phyloP scores from a whole-genome alignment of 2,888 invertebrate genomes.

The Tiliacea citrago region DNA sequence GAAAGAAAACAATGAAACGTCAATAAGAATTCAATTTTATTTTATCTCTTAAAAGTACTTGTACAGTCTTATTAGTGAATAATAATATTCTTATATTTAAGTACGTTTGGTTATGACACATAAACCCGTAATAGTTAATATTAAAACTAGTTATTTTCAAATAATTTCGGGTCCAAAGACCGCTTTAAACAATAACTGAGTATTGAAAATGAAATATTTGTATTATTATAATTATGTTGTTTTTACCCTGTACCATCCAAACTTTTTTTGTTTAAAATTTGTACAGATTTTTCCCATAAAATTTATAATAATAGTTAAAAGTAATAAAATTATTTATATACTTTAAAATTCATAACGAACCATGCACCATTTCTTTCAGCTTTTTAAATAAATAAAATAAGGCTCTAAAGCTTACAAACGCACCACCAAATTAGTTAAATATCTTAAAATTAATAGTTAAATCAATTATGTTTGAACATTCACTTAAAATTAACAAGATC shows the following conservation, averaged over 20 bases:
- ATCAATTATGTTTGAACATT: slow-evolving; percentile 49
- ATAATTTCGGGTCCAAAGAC: slow-evolving; percentile 2
- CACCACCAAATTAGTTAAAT: slow-evolving; percentile 55
- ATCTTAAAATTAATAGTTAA: slow-evolving; percentile 61
- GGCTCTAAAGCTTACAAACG: slow-evolving; percentile 69
- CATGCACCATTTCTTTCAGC: slow-evolving; percentile 87
- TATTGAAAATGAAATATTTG: background rate
- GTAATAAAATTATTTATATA: slow-evolving; percentile 33
- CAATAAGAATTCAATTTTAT: slow-evolving; percentile 52
- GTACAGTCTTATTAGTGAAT: slow-evolving; percentile 73
- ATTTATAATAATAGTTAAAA: slow-evolving; percentile 36
- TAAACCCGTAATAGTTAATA: slow-evolving; percentile 74
- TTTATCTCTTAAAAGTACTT: slow-evolving; percentile 59
- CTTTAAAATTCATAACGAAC: slow-evolving; percentile 56
- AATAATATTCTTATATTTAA: slow-evolving; percentile 45
- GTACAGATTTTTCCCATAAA: slow-evolving; percentile 60
- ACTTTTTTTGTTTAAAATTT: slow-evolving; percentile 58
- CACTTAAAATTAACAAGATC: slow-evolving; percentile 70
- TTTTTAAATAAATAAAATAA: slow-evolving; percentile 62
- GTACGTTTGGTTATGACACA: slow-evolving; percentile 74
- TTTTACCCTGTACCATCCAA: slow-evolving; percentile 78
- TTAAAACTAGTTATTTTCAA: slow-evolving; percentile 38
- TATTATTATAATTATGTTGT: slow-evolving; percentile 6
- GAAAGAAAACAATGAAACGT: background rate
- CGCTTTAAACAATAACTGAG: slow-evolving; percentile 16